Percentiles rank a stretch among this genome's conserved stretches.
Conservation (phyloP, 1,140 invertebrate genomes). For the Eumaeus atala region DNA sequence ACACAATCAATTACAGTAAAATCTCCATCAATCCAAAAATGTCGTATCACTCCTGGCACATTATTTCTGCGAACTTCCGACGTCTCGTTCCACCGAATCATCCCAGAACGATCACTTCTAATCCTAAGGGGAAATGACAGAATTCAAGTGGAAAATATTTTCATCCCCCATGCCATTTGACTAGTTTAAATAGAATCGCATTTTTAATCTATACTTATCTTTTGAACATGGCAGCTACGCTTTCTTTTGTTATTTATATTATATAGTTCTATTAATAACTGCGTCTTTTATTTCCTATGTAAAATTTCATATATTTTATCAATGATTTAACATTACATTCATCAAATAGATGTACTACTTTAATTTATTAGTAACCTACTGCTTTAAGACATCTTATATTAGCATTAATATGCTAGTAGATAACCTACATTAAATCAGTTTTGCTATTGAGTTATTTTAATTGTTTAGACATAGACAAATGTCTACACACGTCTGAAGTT, state of each 20-base stretch:
- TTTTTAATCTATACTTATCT: background rate
- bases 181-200: slow-evolving; percentile 13
- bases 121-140: slow-evolving; percentile 32
- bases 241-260: background rate
- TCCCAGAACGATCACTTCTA: slow-evolving; percentile 28
- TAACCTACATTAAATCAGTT: too few relatives aligned
- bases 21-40: slow-evolving; percentile 47
- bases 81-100: slow-evolving; percentile 31
- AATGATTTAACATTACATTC: too few relatives aligned
- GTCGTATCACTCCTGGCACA: slow-evolving; percentile 41
- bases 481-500: too few relatives aligned
- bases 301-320: too few relatives aligned
- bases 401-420: too few relatives aligned
- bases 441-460: too few relatives aligned
- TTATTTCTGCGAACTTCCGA: slow-evolving; percentile 39
- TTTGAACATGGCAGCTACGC: slow-evolving; percentile 2
- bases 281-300: too few relatives aligned
- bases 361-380: too few relatives aligned
- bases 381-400: too few relatives aligned
- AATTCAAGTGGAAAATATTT: slow-evolving; percentile 37
- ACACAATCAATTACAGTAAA: slow-evolving; percentile 49
- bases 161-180: slow-evolving; percentile 20
- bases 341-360: too few relatives aligned
- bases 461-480: too few relatives aligned
- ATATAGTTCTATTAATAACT: too few relatives aligned